Evolutionary conservation across 2,113 vertebrate genomes (phyloP).

Genomic region (Machaerirhynchus nigripectus): DNA sequence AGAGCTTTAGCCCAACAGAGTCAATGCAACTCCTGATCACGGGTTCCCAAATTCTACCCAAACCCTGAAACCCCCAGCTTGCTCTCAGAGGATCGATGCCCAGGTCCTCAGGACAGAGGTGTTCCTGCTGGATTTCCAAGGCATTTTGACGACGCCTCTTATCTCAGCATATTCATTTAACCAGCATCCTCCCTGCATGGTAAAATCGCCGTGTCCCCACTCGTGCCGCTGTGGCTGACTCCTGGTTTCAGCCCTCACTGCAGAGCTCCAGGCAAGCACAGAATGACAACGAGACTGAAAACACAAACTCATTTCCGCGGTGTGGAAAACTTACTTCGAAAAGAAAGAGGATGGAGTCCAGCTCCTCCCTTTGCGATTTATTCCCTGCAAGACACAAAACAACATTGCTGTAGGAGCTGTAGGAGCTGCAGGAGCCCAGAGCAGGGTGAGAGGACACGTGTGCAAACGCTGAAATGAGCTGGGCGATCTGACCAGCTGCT

Average conservation of each 20-base stretch:
- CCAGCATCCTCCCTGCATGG: neutral
- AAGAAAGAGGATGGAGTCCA: conserved; percentile 99
- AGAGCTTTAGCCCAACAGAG: neutral
- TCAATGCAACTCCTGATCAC: too few species aligned
- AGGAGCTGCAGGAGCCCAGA: neutral
- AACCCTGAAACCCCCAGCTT: accelerated
- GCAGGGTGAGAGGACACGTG: too few species aligned
- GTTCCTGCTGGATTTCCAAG: neutral
- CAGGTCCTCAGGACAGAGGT: neutral
- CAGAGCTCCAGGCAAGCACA: neutral
- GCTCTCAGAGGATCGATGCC: neutral
- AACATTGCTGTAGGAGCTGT: too few species aligned
- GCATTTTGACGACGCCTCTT: neutral
- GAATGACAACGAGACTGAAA: neutral
- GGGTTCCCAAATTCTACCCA: neutral
- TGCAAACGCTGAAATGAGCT: neutral
- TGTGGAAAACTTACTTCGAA: conserved; percentile 90
- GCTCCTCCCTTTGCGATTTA: conserved; percentile 99
- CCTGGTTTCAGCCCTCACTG: neutral
- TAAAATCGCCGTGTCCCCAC: too few species aligned
- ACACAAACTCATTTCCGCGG: neutral
- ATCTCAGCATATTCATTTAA: neutral
- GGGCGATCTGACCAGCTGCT: neutral
- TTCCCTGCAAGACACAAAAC: conserved; percentile 84
- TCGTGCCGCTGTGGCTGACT: neutral